These are phyloP conservation scores for Torymus auratus DNA, from an alignment of 2,888 invertebrate species.

Conservation along the genomic window DNA sequence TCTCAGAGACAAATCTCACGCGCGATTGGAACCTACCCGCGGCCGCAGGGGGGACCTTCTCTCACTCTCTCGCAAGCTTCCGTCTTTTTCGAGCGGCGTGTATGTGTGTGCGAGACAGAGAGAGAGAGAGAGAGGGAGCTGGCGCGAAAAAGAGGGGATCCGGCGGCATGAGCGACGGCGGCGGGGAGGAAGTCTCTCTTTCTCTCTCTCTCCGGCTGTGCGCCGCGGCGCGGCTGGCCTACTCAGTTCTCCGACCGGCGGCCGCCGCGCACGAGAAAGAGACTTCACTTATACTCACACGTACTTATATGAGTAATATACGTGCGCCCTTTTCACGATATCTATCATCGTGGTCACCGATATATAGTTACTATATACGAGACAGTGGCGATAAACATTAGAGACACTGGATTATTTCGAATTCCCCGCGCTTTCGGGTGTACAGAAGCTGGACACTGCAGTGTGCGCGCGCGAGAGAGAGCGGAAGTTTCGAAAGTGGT, in stretches of 20 bases:
- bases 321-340: too few relatives aligned
- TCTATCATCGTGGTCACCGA: too few relatives aligned
- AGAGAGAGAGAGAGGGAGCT: slow-evolving; percentile 57
- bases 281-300: slow-evolving; percentile 63
- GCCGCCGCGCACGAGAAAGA: slow-evolving; percentile 57
- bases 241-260: slow-evolving; percentile 74
- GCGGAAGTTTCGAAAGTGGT: too few relatives aligned
- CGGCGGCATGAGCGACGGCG: slow-evolving; percentile 60
- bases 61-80: background rate
- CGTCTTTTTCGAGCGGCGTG: slow-evolving; percentile 1
- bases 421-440: too few relatives aligned
- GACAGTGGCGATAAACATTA: too few relatives aligned
- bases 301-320: too few relatives aligned
- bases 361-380: too few relatives aligned
- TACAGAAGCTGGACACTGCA: too few relatives aligned
- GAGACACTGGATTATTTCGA: too few relatives aligned
- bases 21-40: slow-evolving; percentile 6
- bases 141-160: slow-evolving; percentile 63
- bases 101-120: background rate
- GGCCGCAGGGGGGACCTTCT: too few relatives aligned
- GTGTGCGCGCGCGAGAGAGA: background rate
- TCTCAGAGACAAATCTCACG: background rate
- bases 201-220: too few relatives aligned
- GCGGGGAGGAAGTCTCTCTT: too few relatives aligned
- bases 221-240: slow-evolving; percentile 67